These are phyloP conservation scores for Thrips palmi DNA, from an alignment of 1,140 invertebrate genomes.

Conservation along the genomic window DNA sequence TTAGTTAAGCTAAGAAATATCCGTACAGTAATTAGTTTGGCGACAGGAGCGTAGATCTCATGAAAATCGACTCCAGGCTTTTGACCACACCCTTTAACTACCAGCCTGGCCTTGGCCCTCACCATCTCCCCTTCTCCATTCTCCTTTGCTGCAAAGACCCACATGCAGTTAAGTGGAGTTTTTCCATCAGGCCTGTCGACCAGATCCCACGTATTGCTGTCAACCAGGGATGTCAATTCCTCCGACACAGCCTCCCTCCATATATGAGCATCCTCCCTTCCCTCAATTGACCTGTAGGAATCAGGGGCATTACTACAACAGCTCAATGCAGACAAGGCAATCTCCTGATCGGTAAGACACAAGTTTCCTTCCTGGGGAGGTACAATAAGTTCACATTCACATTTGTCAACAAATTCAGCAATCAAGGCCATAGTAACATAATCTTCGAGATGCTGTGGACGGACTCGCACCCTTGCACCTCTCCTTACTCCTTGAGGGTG, in stretches of 20 bases:
- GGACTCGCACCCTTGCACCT: too few species aligned
- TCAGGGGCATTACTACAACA: not conserved
- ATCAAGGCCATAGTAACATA: too few species aligned
- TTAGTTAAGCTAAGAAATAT: slow-evolving; percentile 21
- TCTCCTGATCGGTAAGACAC: too few species aligned
- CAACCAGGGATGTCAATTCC: slow-evolving; percentile 11
- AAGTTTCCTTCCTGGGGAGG: too few species aligned
- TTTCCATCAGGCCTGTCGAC: slow-evolving; percentile 17
- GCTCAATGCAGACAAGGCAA: not conserved
- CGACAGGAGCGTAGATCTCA: slow-evolving; percentile 23
- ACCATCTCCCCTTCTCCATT: slow-evolving; percentile 16
- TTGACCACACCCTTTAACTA: slow-evolving; percentile 21
- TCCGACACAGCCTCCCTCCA: slow-evolving; percentile 13
- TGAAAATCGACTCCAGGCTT: slow-evolving; percentile 20
- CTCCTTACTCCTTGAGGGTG: too few species aligned
- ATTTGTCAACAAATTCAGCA: not conserved
- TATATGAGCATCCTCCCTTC: slow-evolving; percentile 7
- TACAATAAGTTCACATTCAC: not conserved
- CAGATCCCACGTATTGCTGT: slow-evolving; percentile 19
- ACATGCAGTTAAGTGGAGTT: slow-evolving; percentile 20
- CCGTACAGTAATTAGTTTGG: slow-evolving; percentile 19
- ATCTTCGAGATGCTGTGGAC: too few species aligned
- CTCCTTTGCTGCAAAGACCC: slow-evolving; percentile 22
- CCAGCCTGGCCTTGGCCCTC: slow-evolving; percentile 24
- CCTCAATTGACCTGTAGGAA: not conserved